These are phyloP conservation scores for Ephydatia muelleri DNA, from an alignment of 37 sponge, comb jelly and placozoan species.

Conservation along the genomic window DNA sequence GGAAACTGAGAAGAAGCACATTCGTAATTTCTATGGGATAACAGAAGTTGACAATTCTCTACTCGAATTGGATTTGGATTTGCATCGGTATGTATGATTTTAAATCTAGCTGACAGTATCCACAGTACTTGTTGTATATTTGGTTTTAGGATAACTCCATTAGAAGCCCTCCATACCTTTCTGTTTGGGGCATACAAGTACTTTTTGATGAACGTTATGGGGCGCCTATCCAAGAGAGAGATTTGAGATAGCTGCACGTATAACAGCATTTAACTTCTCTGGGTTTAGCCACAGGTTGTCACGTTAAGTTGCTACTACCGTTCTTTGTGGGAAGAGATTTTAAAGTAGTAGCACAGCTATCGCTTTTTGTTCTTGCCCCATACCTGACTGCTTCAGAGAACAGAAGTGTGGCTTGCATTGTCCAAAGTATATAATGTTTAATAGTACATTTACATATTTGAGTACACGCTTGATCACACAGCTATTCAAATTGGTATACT, in stretches of 20 bases:
- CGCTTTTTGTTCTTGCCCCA: slow-evolving; percentile 30
- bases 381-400: slow-evolving; percentile 13
- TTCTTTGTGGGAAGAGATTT: slow-evolving; percentile 48
- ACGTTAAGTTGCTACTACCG: slow-evolving; percentile 3
- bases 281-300: slow-evolving; percentile 23
- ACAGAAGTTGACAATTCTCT: slow-evolving; percentile 13
- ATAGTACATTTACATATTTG: background rate
- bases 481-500: slow-evolving; percentile 37
- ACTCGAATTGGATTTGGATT: slow-evolving; percentile 2
- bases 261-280: slow-evolving; percentile 24
- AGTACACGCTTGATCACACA: background rate
- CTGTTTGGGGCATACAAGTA: slow-evolving; percentile 53
- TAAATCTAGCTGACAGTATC: background rate
- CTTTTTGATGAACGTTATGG: slow-evolving; percentile 26
- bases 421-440: background rate
- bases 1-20: background rate
- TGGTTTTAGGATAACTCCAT: slow-evolving; percentile 28
- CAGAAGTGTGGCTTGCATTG: slow-evolving; percentile 10
- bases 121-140: background rate
- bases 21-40: slow-evolving; percentile 8
- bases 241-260: slow-evolving; percentile 19
- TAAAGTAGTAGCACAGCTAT: slow-evolving; percentile 42
- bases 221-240: background rate
- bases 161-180: slow-evolving; percentile 49
- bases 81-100: slow-evolving; percentile 10